A percentile compares a stretch with the other conserved stretches of the same genome.
These are phyloP conservation scores for Microcaecilia unicolor DNA, from an alignment of 2,797 vertebrate genomes.

Conservation along the genomic window DNA sequence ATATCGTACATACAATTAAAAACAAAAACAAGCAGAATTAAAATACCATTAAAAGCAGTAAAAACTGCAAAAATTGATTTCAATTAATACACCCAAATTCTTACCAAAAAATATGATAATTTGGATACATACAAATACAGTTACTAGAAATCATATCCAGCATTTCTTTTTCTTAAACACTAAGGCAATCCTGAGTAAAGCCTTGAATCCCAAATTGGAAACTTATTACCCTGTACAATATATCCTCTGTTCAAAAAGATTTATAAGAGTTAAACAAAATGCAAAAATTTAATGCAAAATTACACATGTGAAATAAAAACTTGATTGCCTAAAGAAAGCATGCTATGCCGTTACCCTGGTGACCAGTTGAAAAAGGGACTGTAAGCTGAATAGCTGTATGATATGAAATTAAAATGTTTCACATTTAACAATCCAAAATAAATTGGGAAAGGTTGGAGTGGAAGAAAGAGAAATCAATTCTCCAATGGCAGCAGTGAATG, in stretches of 20 bases:
- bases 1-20: too few relatives aligned
- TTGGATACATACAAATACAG: constrained; percentile 42
- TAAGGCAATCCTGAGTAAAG: constrained; percentile 31
- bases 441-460: constrained; percentile 77
- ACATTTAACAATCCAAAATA: constrained; percentile 87
- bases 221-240: constrained; percentile 46
- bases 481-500: constrained; percentile 80
- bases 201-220: constrained; percentile 40
- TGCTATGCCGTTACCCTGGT: constrained; percentile 66
- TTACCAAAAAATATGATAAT: constrained; percentile 24
- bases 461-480: constrained; percentile 89
- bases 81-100: too few relatives aligned
- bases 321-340: constrained; percentile 60
- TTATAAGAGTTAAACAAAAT: constrained; percentile 60
- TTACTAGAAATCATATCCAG: constrained; percentile 32
- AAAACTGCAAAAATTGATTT: too few relatives aligned
- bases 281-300: constrained; percentile 65
- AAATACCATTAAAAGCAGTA: too few relatives aligned
- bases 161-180: constrained; percentile 41
- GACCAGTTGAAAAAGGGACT: constrained; percentile 73
- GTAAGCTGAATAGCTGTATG: constrained; percentile 68
- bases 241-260: too few relatives aligned
- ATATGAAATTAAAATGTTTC: constrained; percentile 98
- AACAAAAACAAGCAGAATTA: too few relatives aligned
- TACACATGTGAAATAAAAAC: constrained; percentile 64